Evolutionary conservation across 2,888 invertebrate species (phyloP).

Genomic region (Kryphioiulus occultus): DNA sequence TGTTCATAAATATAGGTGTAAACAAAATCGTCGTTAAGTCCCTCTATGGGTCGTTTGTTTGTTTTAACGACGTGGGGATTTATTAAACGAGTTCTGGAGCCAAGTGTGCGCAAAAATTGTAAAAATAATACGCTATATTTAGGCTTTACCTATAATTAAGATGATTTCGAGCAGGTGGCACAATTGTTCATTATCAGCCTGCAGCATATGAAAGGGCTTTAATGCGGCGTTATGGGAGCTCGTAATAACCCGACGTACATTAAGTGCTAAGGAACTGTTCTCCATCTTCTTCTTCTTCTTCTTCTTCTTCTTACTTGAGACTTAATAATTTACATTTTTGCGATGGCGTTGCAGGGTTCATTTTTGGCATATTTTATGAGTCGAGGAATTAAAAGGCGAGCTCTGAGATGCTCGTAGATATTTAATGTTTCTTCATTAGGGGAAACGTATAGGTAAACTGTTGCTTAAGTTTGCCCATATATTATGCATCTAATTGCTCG

Average conservation of each 20-base stretch:
- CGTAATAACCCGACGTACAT: not conserved
- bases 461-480: conserved; percentile 32
- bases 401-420: not conserved
- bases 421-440: conserved; percentile 37
- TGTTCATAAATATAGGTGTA: conserved; percentile 21
- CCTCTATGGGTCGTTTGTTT: conserved; percentile 32
- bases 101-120: conserved; percentile 4
- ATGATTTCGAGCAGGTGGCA: conserved; percentile 35
- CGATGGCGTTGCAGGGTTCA: not conserved
- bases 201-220: not conserved
- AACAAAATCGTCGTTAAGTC: conserved; percentile 35
- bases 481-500: conserved; percentile 36
- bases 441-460: conserved; percentile 39
- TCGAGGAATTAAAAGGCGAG: not conserved
- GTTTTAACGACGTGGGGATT: conserved; percentile 28
- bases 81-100: not conserved
- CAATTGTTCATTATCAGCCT: not conserved
- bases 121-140: conserved; percentile 11
- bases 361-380: conserved; percentile 10
- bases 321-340: conserved; percentile 24
- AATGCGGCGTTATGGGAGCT: not conserved
- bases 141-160: conserved; percentile 29
- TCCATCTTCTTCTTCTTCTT: not conserved
- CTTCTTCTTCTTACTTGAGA: not conserved
- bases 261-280: no score